Conservation (phyloP, 2,888 invertebrate genomes). For the Dexiosoma caninum region DNA sequence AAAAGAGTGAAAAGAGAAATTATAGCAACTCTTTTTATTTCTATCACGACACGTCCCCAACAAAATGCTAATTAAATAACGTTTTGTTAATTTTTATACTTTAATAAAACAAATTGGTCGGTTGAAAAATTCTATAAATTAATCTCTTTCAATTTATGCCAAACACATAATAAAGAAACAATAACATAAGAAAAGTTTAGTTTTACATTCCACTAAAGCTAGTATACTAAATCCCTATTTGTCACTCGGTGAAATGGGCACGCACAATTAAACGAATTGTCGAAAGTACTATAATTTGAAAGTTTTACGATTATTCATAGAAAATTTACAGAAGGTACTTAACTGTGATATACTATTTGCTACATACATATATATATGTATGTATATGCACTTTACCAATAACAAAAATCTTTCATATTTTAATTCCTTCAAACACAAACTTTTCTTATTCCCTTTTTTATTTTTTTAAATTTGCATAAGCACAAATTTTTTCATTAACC, state of each 20-base stretch:
- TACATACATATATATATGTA: background rate
- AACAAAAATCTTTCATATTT: no score
- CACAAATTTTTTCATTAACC: no score
- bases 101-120: slow-evolving; percentile 12
- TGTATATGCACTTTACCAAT: background rate
- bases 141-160: slow-evolving; percentile 49
- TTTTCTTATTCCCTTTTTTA: no score
- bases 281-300: slow-evolving; percentile 6
- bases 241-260: background rate
- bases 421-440: no score
- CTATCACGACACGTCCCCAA: slow-evolving; percentile 49
- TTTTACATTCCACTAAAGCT: slow-evolving; percentile 8
- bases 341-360: background rate
- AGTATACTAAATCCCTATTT: background rate
- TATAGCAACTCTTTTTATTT: slow-evolving; percentile 10
- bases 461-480: no score
- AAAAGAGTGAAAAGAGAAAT: slow-evolving; percentile 59
- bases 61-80: slow-evolving; percentile 49
- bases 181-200: slow-evolving; percentile 20
- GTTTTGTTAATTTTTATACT: slow-evolving; percentile 8
- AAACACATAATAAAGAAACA: slow-evolving; percentile 42
- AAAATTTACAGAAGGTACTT: no score
- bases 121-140: slow-evolving; percentile 47
- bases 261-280: slow-evolving; percentile 8
- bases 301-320: background rate